These are phyloP conservation scores for Pygocentrus nattereri DNA, from an alignment of 2,797 vertebrate genomes.

Conservation along the genomic window DNA sequence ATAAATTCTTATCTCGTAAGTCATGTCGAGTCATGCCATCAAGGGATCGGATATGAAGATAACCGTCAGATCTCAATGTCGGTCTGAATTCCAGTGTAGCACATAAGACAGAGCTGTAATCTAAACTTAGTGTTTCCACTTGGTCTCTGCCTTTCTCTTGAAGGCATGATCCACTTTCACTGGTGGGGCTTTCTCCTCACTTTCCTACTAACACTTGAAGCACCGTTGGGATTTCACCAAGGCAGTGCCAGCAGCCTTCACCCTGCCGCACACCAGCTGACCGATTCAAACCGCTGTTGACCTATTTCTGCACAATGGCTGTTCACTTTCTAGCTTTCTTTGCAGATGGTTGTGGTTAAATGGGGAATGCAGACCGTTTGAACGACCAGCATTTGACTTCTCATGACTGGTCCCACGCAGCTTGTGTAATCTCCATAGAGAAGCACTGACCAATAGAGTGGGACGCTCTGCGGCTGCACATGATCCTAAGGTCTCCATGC, in stretches of 20 bases:
- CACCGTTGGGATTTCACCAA: background rate
- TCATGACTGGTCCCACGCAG: too few relatives aligned
- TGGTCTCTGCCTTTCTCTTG: background rate
- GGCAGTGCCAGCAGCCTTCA: background rate
- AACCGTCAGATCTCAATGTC: background rate
- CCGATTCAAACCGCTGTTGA: background rate
- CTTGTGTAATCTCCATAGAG: too few relatives aligned
- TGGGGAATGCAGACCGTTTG: background rate
- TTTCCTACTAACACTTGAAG: background rate
- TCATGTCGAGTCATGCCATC: slow-evolving; percentile 23
- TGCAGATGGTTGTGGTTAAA: background rate
- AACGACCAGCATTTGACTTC: too few relatives aligned
- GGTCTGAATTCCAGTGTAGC: background rate
- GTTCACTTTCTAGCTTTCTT: background rate
- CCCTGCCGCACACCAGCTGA: slow-evolving; percentile 1
- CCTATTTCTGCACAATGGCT: background rate
- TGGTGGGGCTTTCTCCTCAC: background rate
- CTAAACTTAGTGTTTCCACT: background rate
- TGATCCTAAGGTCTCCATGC: too few relatives aligned
- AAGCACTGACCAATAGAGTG: too few relatives aligned
- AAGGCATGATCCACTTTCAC: background rate
- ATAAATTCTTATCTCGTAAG: background rate
- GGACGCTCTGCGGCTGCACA: too few relatives aligned
- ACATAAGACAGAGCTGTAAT: too few relatives aligned
- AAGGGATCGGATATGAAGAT: slow-evolving; percentile 19